Percentiles rank a stretch among this genome's conserved stretches.
phyloP scores from a whole-genome alignment of 2,113 vertebrate species.

The Eira barbara region DNA sequence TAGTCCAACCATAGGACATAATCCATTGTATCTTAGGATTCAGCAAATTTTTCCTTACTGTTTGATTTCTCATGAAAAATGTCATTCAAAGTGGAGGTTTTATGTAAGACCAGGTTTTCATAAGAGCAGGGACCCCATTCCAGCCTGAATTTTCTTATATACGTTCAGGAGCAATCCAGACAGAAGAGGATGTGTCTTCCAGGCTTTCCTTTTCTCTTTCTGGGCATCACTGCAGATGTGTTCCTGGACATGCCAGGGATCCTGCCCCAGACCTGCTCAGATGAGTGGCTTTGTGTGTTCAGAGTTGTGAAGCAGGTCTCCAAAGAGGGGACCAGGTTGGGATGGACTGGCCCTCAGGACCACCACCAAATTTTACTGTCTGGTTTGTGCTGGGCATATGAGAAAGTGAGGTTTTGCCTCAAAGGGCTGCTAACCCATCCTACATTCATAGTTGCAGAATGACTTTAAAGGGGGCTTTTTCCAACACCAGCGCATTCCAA shows the following conservation, averaged over 20 bases:
- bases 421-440: neutral
- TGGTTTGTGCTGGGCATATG: neutral
- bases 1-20: neutral
- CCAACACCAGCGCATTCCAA: neutral
- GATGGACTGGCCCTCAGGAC: neutral
- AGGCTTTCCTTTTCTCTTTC: neutral
- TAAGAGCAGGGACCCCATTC: neutral
- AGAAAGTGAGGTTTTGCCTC: neutral
- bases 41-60: neutral
- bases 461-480: neutral
- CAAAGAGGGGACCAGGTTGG: neutral
- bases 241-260: neutral
- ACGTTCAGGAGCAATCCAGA: neutral
- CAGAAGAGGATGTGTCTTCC: neutral
- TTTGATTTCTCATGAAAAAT: neutral
- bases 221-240: neutral
- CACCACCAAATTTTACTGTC: neutral
- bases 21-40: slow-evolving; percentile 11
- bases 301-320: neutral
- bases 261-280: neutral
- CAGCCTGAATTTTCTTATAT: neutral
- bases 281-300: neutral
- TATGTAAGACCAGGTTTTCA: neutral
- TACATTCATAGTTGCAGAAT: neutral
- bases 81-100: neutral